Evolutionary conservation across 2,113 vertebrate species (phyloP), one percentile per base, ranked within the genome.

Genomic region (Ctenomys sociabilis): DNA sequence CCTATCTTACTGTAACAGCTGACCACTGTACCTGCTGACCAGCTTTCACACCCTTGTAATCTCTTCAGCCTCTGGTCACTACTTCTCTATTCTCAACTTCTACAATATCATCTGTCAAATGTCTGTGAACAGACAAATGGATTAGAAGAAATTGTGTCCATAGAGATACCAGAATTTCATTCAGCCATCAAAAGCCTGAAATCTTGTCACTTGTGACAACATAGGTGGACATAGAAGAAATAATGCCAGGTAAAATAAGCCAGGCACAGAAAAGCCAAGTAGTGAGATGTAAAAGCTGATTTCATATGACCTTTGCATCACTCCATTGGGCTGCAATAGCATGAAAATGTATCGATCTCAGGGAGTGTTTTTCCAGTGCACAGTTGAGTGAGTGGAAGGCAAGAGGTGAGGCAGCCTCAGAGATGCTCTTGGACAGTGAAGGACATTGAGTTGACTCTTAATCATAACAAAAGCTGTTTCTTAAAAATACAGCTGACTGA

Each of bases 401-500:
- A 40, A 7, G 8, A 26, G 7, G 73, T 22, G 59, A 78, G 3
- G 30, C 77, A 63, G 16, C 80, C 54, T 22, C 22, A 68, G 57
- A 73, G 52, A 87, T 7, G 28, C 28, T 90, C 45, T 90, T 86
- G 61, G 54, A 63, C 17, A 63, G 63, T 82, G 57, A 91, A 87
- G 49, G 28, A 66, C 52, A 49, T 45, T 78, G 30, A 92, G 14
- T 84, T 84, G 83, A 35, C 26, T 84, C 10, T 83, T 84, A 57
- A 77, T 84, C 19, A 45, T 43, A 80, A 93, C 43, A 64, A 91
- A 93, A 83, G 70, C 32, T 77, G 32, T 75, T 92, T 59, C 83
- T 90, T 91, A 83, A 83, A 86, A 77, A 17, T 90, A 32, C 28
- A 70, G 43, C 52, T 70, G 30, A 7, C 24, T n/a, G 70, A 21